A percentile compares a stretch with the other conserved stretches of the same genome.
Evolutionary conservation across 2,888 invertebrate genomes (phyloP).

Genomic region (Operophtera brumata): DNA sequence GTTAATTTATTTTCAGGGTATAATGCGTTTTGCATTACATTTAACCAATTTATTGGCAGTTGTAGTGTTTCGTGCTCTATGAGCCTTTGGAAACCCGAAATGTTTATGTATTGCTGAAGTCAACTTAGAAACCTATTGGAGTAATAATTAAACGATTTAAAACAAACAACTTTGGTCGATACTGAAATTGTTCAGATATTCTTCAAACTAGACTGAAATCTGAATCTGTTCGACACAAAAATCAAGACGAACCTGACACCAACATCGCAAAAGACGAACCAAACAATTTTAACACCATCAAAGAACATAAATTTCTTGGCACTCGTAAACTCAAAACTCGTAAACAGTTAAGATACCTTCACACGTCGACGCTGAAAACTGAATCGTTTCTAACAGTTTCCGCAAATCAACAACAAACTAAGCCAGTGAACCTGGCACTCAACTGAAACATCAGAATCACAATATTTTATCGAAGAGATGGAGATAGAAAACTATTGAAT

Average conservation of each 20-base stretch:
- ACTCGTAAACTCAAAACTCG: conserved; percentile 32
- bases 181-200: neutral
- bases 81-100: neutral
- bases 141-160: neutral
- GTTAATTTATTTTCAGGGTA: conserved; percentile 42
- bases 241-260: conserved; percentile 4
- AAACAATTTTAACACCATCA: conserved; percentile 20
- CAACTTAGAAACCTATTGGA: conserved; percentile 9
- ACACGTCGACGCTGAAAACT: conserved; percentile 37
- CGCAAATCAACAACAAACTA: conserved; percentile 45
- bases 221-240: neutral
- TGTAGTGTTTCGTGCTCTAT: neutral
- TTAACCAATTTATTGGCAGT: conserved; percentile 19
- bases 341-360: conserved; percentile 31
- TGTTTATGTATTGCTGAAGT: neutral
- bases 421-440: conserved; percentile 48
- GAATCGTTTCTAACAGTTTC: conserved; percentile 42
- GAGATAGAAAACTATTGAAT: conserved; percentile 17
- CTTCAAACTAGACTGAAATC: neutral
- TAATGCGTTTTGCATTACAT: conserved; percentile 31
- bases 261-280: conserved; percentile 7
- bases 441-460: conserved; percentile 18
- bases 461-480: conserved; percentile 10
- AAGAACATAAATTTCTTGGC: conserved; percentile 25
- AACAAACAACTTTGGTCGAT: neutral